Evolutionary conservation across 1,140 invertebrate species (phyloP), one percentile per base, ranked within the genome.

Genomic region (Callitettix versicolor): DNA sequence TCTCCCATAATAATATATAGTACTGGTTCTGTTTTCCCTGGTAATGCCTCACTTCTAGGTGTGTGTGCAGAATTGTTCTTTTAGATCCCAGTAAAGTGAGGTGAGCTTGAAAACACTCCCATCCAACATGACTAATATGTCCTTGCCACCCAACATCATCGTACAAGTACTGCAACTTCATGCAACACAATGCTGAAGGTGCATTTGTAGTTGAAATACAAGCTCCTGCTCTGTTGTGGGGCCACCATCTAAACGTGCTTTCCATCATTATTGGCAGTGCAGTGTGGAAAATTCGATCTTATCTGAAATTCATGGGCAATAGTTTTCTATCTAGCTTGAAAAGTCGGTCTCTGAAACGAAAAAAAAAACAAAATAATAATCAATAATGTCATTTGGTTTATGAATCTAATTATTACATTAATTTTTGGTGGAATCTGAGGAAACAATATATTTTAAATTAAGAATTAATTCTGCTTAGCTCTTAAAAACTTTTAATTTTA

Each of bases 161-260:
- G 20, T 42, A 42, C 20, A 15, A 4, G 40, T 15, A 42, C 5
- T 15, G 5, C 40, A 6, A 73, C 44, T 17, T 65, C 73, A 26
- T 73, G 55, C 22, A 76, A 53, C 18, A 74, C 67, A 20, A 73
- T 64, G 42, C 65, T 69, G 49, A 65, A 70, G 47, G 53, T 64
- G 1, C 59, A 51, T 60, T 75, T 75, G 50, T 73, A 71, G 56
- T 74, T 75, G 42, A 63, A 69, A 62, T 60, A 75, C 38, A 58
- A 49, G 17, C 63, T 57, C 33, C 71, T 69, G 44, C 59, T 63
- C 22, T 64, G 58, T 30, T 38, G 1, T 33, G 69, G 70, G 63
- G 71, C 57, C 68, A 73, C 67, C 57, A 68, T 65, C 21, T 58
- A 22, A 18, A 74, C 54, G 53, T 74, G 69, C 49, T 72, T 74